Evolutionary conservation across 2,797 vertebrate genomes (phyloP).

Genomic region (Arvicola amphibius): DNA sequence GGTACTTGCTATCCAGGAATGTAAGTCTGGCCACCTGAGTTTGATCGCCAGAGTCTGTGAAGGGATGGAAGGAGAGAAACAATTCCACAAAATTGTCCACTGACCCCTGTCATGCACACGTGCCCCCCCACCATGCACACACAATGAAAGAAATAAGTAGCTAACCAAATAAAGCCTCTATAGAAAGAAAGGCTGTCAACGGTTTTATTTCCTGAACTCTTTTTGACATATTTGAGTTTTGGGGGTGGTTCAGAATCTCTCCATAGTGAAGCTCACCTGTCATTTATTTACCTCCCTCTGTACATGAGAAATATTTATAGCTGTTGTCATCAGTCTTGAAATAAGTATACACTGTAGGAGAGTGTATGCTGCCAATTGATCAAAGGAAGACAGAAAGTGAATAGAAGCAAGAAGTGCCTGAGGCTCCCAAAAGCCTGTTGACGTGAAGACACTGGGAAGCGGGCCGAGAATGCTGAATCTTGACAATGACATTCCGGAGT

Average conservation of each 20-base stretch:
- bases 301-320: slow-evolving; percentile 81
- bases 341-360: slow-evolving; percentile 77
- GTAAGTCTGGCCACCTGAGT: neutral
- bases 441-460: slow-evolving; percentile 72
- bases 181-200: slow-evolving; percentile 70
- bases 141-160: neutral
- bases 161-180: neutral
- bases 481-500: slow-evolving; percentile 77
- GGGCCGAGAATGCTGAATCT: slow-evolving; percentile 64
- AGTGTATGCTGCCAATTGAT: slow-evolving; percentile 80
- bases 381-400: slow-evolving; percentile 82
- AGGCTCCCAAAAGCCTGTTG: slow-evolving; percentile 72
- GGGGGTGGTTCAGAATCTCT: slow-evolving; percentile 81
- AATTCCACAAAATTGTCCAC: neutral
- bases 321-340: slow-evolving; percentile 82
- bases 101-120: neutral
- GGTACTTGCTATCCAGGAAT: neutral
- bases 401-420: slow-evolving; percentile 79
- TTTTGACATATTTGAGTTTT: slow-evolving; percentile 80
- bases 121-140: slow-evolving; percentile 5
- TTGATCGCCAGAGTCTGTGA: slow-evolving; percentile 13
- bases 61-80: slow-evolving; percentile 42
- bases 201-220: slow-evolving; percentile 77
- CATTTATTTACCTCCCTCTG: slow-evolving; percentile 80
- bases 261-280: slow-evolving; percentile 78